phyloP scores from a whole-genome alignment of 2,797 vertebrate species.

The Neomorphus geoffroyi region DNA sequence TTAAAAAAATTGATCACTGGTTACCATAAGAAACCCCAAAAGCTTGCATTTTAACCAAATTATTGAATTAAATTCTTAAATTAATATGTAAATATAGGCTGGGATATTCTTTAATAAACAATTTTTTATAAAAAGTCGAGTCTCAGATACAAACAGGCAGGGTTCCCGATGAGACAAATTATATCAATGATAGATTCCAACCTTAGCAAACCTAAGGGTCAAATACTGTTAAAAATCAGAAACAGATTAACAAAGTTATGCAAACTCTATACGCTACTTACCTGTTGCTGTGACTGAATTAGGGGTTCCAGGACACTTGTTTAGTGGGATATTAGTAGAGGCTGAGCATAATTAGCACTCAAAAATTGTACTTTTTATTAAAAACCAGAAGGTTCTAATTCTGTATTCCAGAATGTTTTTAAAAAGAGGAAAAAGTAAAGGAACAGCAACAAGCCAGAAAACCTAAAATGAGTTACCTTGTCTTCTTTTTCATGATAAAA shows the following conservation, averaged over 20 bases:
- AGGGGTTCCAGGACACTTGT: not conserved
- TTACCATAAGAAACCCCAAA: not conserved
- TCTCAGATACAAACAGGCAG: not conserved
- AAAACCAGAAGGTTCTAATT: not conserved
- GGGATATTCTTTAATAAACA: not conserved
- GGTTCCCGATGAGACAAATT: not conserved
- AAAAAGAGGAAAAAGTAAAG: not conserved
- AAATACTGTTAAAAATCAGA: not conserved
- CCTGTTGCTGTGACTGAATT: not conserved
- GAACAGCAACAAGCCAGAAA: not conserved
- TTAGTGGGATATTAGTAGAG: not conserved
- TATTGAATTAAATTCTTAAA: not conserved
- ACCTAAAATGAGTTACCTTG: not conserved
- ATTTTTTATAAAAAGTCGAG: not conserved
- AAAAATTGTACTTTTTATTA: not conserved
- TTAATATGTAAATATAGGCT: not conserved
- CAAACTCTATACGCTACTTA: not conserved
- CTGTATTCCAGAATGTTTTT: not conserved
- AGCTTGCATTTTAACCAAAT: not conserved
- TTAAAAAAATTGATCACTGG: not conserved
- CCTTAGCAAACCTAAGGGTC: not conserved
- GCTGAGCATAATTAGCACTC: not conserved
- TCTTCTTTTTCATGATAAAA: not conserved
- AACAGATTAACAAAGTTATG: not conserved
- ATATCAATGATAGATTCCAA: not conserved